Evolutionary conservation across 2,797 vertebrate species (phyloP).

Genomic region (Halcyon smyrnensis): DNA sequence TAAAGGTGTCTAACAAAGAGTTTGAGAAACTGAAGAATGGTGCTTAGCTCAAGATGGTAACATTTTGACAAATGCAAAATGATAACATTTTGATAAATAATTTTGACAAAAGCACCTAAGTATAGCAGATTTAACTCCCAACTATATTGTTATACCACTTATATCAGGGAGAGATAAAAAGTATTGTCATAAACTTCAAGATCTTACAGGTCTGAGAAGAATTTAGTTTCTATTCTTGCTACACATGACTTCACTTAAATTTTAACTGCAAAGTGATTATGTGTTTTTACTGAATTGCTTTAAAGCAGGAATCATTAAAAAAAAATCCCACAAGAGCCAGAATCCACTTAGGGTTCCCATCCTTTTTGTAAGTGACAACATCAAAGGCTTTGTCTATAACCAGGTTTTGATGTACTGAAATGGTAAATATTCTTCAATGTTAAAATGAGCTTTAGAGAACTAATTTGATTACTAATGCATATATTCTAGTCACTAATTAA

Average conservation of each 20-base stretch:
- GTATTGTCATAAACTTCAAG: background rate
- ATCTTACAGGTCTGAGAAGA: background rate
- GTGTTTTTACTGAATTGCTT: background rate
- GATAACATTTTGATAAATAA: background rate
- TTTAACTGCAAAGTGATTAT: background rate
- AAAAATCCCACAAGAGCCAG: background rate
- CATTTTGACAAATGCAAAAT: background rate
- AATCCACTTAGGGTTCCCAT: background rate
- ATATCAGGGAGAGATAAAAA: background rate
- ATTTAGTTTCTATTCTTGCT: background rate
- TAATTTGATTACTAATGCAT: background rate
- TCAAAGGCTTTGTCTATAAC: background rate
- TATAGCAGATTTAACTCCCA: background rate
- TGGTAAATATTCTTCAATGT: background rate
- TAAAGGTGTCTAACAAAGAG: background rate
- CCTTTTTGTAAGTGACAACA: background rate
- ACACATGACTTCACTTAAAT: background rate
- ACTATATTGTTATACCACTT: background rate
- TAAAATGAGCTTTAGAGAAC: background rate
- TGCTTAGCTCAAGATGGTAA: background rate
- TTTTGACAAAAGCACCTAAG: background rate
- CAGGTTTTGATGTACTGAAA: background rate
- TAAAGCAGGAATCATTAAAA: background rate
- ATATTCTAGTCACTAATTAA: background rate
- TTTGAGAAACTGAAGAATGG: background rate